Percentiles rank a stretch among this genome's conserved stretches.
Conservation (phyloP, 2,888 invertebrate genomes). For the Agrochola macilenta region DNA sequence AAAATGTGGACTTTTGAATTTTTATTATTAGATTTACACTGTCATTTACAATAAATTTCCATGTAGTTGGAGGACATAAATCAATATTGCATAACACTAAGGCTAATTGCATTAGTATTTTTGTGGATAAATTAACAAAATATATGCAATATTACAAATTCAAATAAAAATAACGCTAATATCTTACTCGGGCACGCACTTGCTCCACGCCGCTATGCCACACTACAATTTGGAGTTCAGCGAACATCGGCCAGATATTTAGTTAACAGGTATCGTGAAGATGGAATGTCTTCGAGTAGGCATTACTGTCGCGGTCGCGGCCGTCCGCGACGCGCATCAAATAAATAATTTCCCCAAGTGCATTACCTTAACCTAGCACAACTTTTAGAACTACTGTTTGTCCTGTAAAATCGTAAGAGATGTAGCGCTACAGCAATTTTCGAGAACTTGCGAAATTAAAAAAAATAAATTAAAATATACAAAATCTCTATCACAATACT, state of each 20-base stretch:
- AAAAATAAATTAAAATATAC: slow-evolving; percentile 91
- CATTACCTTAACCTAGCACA: slow-evolving; percentile 88
- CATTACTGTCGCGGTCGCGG: slow-evolving; percentile 67
- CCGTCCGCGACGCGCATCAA: slow-evolving; percentile 70
- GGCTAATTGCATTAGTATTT: slow-evolving; percentile 90
- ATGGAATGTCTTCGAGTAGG: slow-evolving; percentile 83
- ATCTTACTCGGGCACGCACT: slow-evolving; percentile 90
- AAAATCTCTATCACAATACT: slow-evolving; percentile 91
- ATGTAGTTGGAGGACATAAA: slow-evolving; percentile 91
- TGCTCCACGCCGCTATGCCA: slow-evolving; percentile 76
- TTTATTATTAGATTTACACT: slow-evolving; percentile 91
- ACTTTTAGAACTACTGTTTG: slow-evolving; percentile 85
- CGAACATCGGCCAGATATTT: slow-evolving; percentile 73
- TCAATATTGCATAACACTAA: slow-evolving; percentile 91
- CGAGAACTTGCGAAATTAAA: slow-evolving; percentile 89
- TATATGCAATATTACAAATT: slow-evolving; percentile 90
- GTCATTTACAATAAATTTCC: slow-evolving; percentile 91
- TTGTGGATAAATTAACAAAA: slow-evolving; percentile 90
- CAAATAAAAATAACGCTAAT: slow-evolving; percentile 90
- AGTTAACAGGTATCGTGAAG: slow-evolving; percentile 74
- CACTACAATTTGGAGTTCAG: slow-evolving; percentile 74
- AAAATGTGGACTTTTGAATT: slow-evolving; percentile 88
- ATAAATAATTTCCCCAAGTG: slow-evolving; percentile 84
- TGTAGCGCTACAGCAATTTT: slow-evolving; percentile 87
- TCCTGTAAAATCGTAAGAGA: slow-evolving; percentile 86